These are phyloP conservation scores for Eurystomus glaucurus DNA, from an alignment of 2,797 vertebrate species.

Conservation along the genomic window DNA sequence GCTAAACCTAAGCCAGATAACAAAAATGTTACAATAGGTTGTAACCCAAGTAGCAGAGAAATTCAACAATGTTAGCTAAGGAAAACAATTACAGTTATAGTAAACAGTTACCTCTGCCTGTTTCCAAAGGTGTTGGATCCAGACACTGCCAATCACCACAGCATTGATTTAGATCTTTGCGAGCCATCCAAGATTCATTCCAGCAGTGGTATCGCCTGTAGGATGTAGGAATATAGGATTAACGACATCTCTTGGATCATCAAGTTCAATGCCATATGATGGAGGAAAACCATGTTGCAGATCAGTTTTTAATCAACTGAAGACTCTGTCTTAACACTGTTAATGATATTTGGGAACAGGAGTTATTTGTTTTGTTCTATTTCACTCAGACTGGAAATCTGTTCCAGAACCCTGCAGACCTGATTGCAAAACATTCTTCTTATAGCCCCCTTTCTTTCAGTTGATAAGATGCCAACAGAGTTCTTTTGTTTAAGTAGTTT, in stretches of 20 bases:
- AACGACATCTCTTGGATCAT: not conserved
- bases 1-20: slow-evolving; percentile 47
- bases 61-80: not conserved
- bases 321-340: not conserved
- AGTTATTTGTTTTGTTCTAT: not conserved
- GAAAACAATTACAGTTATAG: not conserved
- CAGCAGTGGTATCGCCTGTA: slow-evolving; percentile 88
- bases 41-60: not conserved
- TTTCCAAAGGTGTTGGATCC: slow-evolving; percentile 88
- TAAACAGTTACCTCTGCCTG: slow-evolving; percentile 76
- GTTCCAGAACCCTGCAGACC: not conserved
- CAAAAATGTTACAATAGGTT: not conserved
- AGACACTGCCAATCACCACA: slow-evolving; percentile 88
- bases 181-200: slow-evolving; percentile 87
- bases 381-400: not conserved
- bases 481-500: not conserved
- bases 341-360: not conserved
- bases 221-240: not conserved
- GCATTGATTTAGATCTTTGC: slow-evolving; percentile 78
- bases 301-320: not conserved
- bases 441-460: not conserved
- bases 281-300: not conserved
- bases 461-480: not conserved
- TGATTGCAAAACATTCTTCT: not conserved
- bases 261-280: not conserved